phyloP scores from a whole-genome alignment of 1,140 invertebrate genomes.

The Adoxophyes honmai region DNA sequence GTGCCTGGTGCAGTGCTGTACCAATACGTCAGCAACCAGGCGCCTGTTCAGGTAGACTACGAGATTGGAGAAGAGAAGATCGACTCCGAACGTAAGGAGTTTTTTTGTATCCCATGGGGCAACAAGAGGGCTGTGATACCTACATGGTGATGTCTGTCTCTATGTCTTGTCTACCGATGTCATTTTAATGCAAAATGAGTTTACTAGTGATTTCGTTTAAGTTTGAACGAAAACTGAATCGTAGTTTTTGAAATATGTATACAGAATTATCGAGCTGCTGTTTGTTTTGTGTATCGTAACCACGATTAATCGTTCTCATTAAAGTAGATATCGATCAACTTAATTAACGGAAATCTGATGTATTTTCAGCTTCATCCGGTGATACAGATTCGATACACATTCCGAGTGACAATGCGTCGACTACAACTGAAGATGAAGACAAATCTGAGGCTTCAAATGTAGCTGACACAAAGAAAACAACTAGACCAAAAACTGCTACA shows the following conservation, averaged over 20 bases:
- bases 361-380: constrained; percentile 39
- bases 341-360: too few relatives aligned
- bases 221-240: too few relatives aligned
- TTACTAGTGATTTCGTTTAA: too few relatives aligned
- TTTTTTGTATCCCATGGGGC: too few relatives aligned
- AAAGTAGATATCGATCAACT: neutral
- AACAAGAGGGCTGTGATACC: too few relatives aligned
- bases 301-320: too few relatives aligned
- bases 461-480: constrained; percentile 14
- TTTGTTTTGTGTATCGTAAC: too few relatives aligned
- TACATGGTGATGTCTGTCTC: too few relatives aligned
- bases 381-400: constrained; percentile 48
- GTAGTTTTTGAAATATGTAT: too few relatives aligned
- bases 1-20: constrained; percentile 46
- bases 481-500: neutral
- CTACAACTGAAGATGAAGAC: constrained; percentile 28
- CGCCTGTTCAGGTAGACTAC: constrained; percentile 36
- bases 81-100: constrained; percentile 40
- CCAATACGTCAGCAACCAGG: constrained; percentile 43
- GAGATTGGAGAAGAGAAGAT: constrained; percentile 52
- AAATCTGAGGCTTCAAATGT: neutral
- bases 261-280: too few relatives aligned
- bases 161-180: too few relatives aligned
- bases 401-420: constrained; percentile 30
- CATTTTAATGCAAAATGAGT: too few relatives aligned